These are phyloP conservation scores for Glaucidium brasilianum DNA, from an alignment of 2,113 vertebrate genomes.

Conservation along the genomic window DNA sequence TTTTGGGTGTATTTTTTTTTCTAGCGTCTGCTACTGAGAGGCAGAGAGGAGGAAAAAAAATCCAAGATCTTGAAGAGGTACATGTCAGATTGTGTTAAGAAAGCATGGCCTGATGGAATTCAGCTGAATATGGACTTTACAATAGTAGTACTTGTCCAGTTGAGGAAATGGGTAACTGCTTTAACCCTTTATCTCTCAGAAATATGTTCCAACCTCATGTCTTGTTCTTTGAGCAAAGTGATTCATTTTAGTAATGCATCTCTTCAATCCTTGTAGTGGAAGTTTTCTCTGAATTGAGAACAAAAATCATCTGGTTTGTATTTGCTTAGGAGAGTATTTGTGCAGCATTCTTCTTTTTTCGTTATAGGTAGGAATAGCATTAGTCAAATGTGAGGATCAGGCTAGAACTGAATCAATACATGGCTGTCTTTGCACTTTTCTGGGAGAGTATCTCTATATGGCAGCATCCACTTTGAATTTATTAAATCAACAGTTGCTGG, in stretches of 20 bases:
- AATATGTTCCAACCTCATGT: not conserved
- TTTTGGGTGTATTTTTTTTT: slow-evolving; percentile 5
- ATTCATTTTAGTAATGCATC: not conserved
- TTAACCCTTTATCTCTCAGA: slow-evolving; percentile 27
- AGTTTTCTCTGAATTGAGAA: not conserved
- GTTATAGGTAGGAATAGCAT: not conserved
- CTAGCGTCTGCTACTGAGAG: slow-evolving; percentile 20
- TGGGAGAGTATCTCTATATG: not conserved
- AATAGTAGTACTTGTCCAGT: slow-evolving; percentile 14
- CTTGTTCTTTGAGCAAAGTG: not conserved
- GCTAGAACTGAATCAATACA: not conserved
- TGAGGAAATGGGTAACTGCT: not conserved
- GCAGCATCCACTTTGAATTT: not conserved
- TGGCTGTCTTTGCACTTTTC: not conserved
- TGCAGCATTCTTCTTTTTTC: not conserved
- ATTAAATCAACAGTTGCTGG: not conserved
- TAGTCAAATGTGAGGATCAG: not conserved
- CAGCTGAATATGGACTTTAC: slow-evolving; percentile 38
- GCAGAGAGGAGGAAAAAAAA: not conserved
- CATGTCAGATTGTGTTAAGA: slow-evolving; percentile 54
- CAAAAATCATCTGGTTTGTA: not conserved
- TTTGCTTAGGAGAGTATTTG: not conserved
- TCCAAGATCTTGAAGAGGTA: slow-evolving; percentile 13
- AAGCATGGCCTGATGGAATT: slow-evolving; percentile 72
- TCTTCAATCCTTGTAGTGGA: not conserved